phyloP scores from a whole-genome alignment of 1,140 invertebrate genomes.

The Drosophila ohnishii region DNA sequence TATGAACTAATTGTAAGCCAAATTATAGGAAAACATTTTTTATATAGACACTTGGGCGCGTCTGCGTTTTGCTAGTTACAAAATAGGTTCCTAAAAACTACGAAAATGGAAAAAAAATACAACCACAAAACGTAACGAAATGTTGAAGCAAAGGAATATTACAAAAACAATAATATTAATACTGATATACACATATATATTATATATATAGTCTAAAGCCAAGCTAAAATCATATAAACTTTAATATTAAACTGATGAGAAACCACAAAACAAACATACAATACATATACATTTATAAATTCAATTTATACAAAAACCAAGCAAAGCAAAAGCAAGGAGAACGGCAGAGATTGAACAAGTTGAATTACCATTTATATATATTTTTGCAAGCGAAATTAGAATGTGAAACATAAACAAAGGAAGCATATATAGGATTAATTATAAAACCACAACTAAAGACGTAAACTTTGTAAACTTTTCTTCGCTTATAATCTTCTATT shows the following conservation, averaged over 20 bases:
- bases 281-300: slow-evolving; percentile 64
- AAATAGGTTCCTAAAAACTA: slow-evolving; percentile 73
- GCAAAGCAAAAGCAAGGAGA: slow-evolving; percentile 14
- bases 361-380: slow-evolving; percentile 62
- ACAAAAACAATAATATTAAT: slow-evolving; percentile 62
- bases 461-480: slow-evolving; percentile 46
- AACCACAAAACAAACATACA: slow-evolving; percentile 37
- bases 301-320: slow-evolving; percentile 62
- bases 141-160: slow-evolving; percentile 52
- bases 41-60: slow-evolving; percentile 66
- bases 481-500: background rate
- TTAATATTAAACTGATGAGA: slow-evolving; percentile 26
- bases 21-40: slow-evolving; percentile 73
- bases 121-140: slow-evolving; percentile 46
- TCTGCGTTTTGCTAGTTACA: slow-evolving; percentile 73
- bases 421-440: slow-evolving; percentile 44
- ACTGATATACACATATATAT: slow-evolving; percentile 49
- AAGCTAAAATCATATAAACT: slow-evolving; percentile 74
- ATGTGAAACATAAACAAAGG: slow-evolving; percentile 65
- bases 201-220: slow-evolving; percentile 67
- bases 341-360: slow-evolving; percentile 32
- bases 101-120: slow-evolving; percentile 21
- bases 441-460: slow-evolving; percentile 57
- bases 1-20: slow-evolving; percentile 77
- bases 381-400: slow-evolving; percentile 72